Evolutionary conservation across 2,113 vertebrate species (phyloP).

Genomic region (Lagopus leucura): DNA sequence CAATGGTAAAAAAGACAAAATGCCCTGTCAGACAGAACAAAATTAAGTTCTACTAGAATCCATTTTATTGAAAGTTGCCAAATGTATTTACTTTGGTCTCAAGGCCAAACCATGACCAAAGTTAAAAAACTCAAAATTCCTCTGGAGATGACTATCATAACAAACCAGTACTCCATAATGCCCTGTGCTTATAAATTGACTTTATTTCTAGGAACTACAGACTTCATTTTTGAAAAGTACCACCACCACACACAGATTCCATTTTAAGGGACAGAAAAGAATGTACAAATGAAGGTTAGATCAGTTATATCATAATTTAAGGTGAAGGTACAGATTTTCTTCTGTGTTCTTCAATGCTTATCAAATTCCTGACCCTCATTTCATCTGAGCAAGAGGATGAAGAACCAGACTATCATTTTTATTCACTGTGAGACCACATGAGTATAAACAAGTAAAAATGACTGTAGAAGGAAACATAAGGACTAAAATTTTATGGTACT

Average conservation of each 20-base stretch:
- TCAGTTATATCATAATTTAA: neutral
- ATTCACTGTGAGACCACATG: fast-evolving
- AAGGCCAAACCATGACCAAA: neutral
- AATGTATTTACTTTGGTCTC: neutral
- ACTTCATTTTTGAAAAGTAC: slow-evolving; percentile 22
- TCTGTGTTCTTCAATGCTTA: neutral
- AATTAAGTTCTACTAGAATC: neutral
- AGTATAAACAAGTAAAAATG: neutral
- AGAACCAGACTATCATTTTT: neutral
- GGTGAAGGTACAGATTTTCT: neutral
- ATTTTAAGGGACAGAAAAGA: neutral
- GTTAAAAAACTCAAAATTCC: neutral
- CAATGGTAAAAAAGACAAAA: neutral
- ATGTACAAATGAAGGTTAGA: neutral
- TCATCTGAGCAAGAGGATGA: neutral
- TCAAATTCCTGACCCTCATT: neutral
- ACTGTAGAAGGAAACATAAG: neutral
- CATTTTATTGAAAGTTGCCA: neutral
- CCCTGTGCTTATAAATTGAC: neutral
- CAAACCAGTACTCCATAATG: neutral
- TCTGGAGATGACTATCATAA: neutral
- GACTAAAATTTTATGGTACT: neutral
- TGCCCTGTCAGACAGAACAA: neutral
- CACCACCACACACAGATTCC: neutral
- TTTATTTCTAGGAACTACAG: slow-evolving; percentile 47